Percentiles rank a stretch among this genome's conserved stretches.
phyloP scores from a whole-genome alignment of 2,797 vertebrate species.

The Dryobates pubescens region DNA sequence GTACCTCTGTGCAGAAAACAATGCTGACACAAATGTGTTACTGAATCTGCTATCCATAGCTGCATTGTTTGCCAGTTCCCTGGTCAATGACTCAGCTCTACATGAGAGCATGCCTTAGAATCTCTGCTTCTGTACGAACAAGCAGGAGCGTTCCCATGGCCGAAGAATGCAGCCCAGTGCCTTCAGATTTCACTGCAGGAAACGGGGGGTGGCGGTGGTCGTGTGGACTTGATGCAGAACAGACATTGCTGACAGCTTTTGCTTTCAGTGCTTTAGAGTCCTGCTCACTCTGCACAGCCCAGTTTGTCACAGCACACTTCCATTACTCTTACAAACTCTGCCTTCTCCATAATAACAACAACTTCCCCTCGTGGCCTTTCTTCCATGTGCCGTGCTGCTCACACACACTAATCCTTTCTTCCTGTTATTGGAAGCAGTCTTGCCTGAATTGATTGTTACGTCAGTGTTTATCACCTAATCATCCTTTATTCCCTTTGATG shows the following conservation, averaged over 20 bases:
- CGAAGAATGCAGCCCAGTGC: neutral
- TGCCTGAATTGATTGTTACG: neutral
- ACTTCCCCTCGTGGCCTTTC: neutral
- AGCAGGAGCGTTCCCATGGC: neutral
- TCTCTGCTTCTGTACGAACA: neutral
- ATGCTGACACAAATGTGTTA: neutral
- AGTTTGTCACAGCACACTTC: neutral
- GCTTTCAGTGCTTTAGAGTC: neutral
- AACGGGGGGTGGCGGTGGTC: neutral
- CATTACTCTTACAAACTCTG: neutral
- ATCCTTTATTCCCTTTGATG: neutral
- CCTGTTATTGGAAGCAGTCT: neutral
- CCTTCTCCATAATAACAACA: neutral
- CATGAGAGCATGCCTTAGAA: neutral
- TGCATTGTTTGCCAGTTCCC: neutral
- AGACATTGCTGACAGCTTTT: neutral
- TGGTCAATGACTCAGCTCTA: neutral
- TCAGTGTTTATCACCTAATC: neutral
- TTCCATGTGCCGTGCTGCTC: neutral
- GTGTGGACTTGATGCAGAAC: neutral
- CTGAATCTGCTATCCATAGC: neutral
- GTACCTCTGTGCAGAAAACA: neutral
- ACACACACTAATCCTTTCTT: neutral
- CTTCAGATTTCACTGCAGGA: neutral
- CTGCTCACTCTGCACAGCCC: neutral